phyloP scores from a whole-genome alignment of 2,113 vertebrate species.

The Anser brachyrhynchus region DNA sequence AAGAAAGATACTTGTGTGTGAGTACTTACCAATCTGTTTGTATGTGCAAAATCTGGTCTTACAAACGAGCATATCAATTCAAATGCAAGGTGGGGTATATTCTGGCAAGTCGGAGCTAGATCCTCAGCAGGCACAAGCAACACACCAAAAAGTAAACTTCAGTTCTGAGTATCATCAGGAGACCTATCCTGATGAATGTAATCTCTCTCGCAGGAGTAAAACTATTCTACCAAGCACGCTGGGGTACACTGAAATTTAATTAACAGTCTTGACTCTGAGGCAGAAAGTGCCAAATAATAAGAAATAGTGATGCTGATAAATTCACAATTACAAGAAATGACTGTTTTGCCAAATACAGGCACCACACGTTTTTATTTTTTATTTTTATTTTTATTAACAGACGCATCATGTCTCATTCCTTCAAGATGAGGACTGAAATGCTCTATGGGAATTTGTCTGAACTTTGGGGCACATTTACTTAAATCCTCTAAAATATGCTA shows the following conservation, averaged over 20 bases:
- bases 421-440: conserved; percentile 7
- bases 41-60: background rate
- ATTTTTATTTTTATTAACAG: conserved; percentile 19
- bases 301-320: background rate
- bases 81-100: background rate
- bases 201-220: conserved; percentile 27
- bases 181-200: background rate
- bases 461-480: conserved; percentile 34
- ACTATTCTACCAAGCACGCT: background rate
- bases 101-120: background rate
- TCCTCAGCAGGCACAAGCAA: background rate
- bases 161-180: background rate
- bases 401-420: conserved; percentile 20
- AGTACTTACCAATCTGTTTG: background rate
- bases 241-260: conserved; percentile 16
- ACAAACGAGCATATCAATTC: background rate
- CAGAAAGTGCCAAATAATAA: conserved; percentile 25
- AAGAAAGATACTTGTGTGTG: background rate
- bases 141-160: background rate
- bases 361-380: background rate
- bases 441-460: conserved; percentile 15
- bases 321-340: background rate
- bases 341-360: conserved; percentile 3
- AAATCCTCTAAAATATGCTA: conserved; percentile 58
- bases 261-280: background rate